phyloP scores from a whole-genome alignment of 2,888 invertebrate genomes.

The Thymelicus sylvestris region DNA sequence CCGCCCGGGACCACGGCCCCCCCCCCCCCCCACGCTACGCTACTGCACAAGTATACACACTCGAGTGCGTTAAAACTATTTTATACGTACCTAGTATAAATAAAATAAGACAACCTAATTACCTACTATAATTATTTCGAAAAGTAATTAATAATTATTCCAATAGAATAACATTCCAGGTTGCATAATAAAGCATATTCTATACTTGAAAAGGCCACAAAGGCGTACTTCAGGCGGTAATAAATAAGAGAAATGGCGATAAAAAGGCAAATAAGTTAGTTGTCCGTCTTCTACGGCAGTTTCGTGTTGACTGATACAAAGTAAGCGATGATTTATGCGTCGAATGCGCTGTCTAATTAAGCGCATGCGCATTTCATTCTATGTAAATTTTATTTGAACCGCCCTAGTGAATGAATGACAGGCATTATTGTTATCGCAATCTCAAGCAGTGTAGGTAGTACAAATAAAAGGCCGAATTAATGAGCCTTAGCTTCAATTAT shows the following conservation, averaged over 20 bases:
- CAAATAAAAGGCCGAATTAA: constrained; percentile 19
- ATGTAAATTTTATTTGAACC: constrained; percentile 64
- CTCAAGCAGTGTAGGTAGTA: constrained; percentile 44
- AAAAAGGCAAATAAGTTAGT: constrained; percentile 47
- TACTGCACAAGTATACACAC: neutral
- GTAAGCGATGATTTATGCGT: constrained; percentile 69
- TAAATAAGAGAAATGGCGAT: constrained; percentile 48
- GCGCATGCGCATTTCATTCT: constrained; percentile 70
- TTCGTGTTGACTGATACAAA: constrained; percentile 54
- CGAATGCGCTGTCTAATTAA: constrained; percentile 70
- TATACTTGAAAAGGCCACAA: constrained; percentile 22
- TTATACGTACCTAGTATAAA: constrained; percentile 4
- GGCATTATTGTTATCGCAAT: constrained; percentile 46
- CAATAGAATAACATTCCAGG: neutral
- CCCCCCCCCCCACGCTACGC: no score
- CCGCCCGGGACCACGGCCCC: no score
- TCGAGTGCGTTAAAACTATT: constrained; percentile 4
- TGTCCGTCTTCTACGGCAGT: constrained; percentile 46
- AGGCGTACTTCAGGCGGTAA: constrained; percentile 46
- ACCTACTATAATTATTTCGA: constrained; percentile 2
- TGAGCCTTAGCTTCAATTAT: constrained; percentile 12
- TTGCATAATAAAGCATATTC: constrained; percentile 22
- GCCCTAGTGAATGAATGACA: constrained; percentile 48
- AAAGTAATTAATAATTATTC: constrained; percentile 14
- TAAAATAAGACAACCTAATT: constrained; percentile 13